Base-by-base conservation (phyloP, 2,888 invertebrate genomes). In the Pristionchus maxplancki region DNA sequence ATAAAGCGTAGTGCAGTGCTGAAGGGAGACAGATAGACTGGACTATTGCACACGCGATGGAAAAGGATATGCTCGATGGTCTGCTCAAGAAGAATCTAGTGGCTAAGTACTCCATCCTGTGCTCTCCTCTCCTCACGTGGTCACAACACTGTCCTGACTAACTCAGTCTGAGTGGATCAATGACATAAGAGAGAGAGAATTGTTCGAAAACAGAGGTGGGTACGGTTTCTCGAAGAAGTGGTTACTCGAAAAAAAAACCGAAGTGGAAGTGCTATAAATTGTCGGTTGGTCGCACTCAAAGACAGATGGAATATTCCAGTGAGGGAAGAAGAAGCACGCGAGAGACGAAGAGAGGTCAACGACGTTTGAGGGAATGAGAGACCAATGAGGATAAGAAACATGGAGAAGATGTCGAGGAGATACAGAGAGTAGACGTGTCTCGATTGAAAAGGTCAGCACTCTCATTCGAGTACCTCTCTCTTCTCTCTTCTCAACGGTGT, bases 261-360 rank as follows among this genome's bases (percentile, higher is more conserved):
- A 58, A 24, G n/a, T 58, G 58, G 58, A 58, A 58, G 58, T 58
- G 6, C 8, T 44, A 78, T 78, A 34, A 78, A 78, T 48, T 78
- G 78, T 78, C 44, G 78, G n/a, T 40, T 78, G 44, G 78, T 78
- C 48, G 78, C 44, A 78, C 78, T 48, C 44, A 44, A 78, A 78
- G 78, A 44, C 44, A 15, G n/a, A 78, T 78, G 78, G 78, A 78
- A 78, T 78, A 78, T 78, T 78, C 48, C 28, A 78, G n/a, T 44
- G 78, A 62, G 31, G 15, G 78, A 81, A 44, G 15, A 24, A 37
- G 31, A n/a, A 15, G 84, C 34, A 62, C 40, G 67, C 53, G 53
- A 74, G 50, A 83, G 62, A 88, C 1, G 50, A n/a, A 64, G 71
- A 88, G 71, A 84, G 78, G 44, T 71, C 71, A 71, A 64, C 31